Evolutionary conservation across 2,888 invertebrate species (phyloP), one percentile per base, ranked within the genome.

Genomic region (Eupithecia tripunctaria): DNA sequence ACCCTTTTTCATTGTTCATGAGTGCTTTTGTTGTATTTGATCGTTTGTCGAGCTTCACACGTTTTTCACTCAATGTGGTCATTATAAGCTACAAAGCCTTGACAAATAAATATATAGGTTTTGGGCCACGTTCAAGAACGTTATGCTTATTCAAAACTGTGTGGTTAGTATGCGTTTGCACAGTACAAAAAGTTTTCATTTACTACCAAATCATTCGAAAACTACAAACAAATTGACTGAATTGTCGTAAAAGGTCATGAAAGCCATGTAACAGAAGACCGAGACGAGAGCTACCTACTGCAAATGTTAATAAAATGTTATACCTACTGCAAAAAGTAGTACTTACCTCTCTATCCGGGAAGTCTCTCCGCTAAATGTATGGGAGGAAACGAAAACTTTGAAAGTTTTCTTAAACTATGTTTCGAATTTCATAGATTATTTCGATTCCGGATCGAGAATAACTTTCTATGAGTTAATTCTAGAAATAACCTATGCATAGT

Each of bases 1-100:
- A 70, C 71, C 76, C 76, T 56, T 77, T 76, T 73, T 76, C 73
- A 77, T 76, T 77, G 68, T 75, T 41, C 62, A 68, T 60, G 68
- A 67, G 68, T 70, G 63, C 73, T 76, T 75, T 77, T 76, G 75
- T 78, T 71, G 72, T 67, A 67, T 60, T 73, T 36, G 75, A 75
- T 67, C 68, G 72, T 73, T 74, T 75, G 18, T 51, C 21, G 21
- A n/a, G n/a, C 21, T 63, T n/a, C 32, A 1, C 36, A 36, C 21
- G 47, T 60, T 60, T 27, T 29, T 29, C 6, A 56, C 56, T 56
- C 25, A 25, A 56, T 25, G 25, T 56, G 56, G 14, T 25, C 12
- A 25, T 56, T 25, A 56, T 56, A 4, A 51, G n/a, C 3, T 25
- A 25, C 14, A 14, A 25, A 14, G 21, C 25, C 14, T 56, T 14